These are phyloP conservation scores for Notarius quadriscutis DNA, from an alignment of 2,113 vertebrate genomes.

Conservation along the genomic window DNA sequence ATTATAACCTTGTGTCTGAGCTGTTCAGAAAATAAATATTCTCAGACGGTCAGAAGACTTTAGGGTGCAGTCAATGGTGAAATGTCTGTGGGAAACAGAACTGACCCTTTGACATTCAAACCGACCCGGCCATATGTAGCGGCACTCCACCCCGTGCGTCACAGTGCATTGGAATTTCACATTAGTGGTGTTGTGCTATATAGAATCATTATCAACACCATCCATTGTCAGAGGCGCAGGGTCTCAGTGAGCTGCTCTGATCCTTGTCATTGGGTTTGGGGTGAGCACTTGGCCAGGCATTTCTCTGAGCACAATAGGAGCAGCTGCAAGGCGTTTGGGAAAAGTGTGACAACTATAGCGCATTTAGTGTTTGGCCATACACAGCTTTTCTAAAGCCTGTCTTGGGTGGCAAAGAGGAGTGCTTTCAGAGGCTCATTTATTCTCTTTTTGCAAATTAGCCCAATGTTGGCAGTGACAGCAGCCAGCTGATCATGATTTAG, in stretches of 20 bases:
- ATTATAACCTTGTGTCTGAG: constrained; percentile 7
- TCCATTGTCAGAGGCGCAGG: constrained; percentile 64
- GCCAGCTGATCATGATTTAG: constrained; percentile 16
- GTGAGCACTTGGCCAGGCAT: constrained; percentile 39
- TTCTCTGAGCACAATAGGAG: constrained; percentile 68
- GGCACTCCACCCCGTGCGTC: constrained; percentile 26
- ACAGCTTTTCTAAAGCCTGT: constrained; percentile 57
- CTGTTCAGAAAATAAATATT: constrained; percentile 14
- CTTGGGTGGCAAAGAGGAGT: constrained; percentile 53
- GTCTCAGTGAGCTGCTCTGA: constrained; percentile 59
- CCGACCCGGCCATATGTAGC: constrained; percentile 32
- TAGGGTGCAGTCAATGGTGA: neutral
- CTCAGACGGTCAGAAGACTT: neutral
- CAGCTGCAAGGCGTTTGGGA: constrained; percentile 83
- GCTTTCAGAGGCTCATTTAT: constrained; percentile 60
- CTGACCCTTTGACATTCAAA: constrained; percentile 39
- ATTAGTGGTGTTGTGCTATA: constrained; percentile 46
- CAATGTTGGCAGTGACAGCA: constrained; percentile 59
- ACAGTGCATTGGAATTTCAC: constrained; percentile 64
- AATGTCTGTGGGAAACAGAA: constrained; percentile 43
- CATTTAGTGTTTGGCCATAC: constrained; percentile 65
- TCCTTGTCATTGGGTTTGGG: constrained; percentile 53
- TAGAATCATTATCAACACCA: constrained; percentile 54
- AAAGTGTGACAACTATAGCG: constrained; percentile 74
- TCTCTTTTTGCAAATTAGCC: constrained; percentile 71